Percentiles rank a stretch among this genome's conserved stretches.
Conservation (phyloP, 2,888 invertebrate species). For the Drosophila falleni region DNA sequence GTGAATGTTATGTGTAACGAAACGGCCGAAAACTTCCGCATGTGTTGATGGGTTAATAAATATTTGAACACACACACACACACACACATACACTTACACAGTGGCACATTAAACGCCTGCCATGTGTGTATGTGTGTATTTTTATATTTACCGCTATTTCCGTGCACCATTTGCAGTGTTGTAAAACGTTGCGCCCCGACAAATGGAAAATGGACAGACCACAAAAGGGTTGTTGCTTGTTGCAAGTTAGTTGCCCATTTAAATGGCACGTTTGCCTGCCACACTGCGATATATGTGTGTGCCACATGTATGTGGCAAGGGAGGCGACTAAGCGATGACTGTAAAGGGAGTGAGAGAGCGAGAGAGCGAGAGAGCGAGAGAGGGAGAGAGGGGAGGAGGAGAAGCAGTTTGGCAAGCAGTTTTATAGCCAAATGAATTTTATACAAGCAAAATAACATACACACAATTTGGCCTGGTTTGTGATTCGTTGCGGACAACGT, state of each 20-base stretch:
- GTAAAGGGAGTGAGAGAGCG: not conserved
- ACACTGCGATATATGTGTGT: not conserved
- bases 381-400: not conserved
- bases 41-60: slow-evolving; percentile 84
- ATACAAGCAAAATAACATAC: slow-evolving; percentile 61
- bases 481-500: slow-evolving; percentile 66
- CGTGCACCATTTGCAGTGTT: slow-evolving; percentile 74
- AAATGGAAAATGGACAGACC: slow-evolving; percentile 72
- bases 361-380: not conserved
- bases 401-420: slow-evolving; percentile 46
- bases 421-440: slow-evolving; percentile 80
- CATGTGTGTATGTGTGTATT: slow-evolving; percentile 48
- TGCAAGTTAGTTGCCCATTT: slow-evolving; percentile 79
- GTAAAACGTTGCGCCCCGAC: slow-evolving; percentile 73
- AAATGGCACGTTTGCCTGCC: slow-evolving; percentile 60
- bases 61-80: slow-evolving; percentile 77
- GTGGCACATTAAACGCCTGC: slow-evolving; percentile 39
- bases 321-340: not conserved
- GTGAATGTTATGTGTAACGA: slow-evolving; percentile 66
- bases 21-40: slow-evolving; percentile 79
- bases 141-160: slow-evolving; percentile 81
- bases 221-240: slow-evolving; percentile 74
- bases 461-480: slow-evolving; percentile 70
- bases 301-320: not conserved
- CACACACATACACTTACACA: slow-evolving; percentile 21